Evolutionary conservation across 2,113 vertebrate species (phyloP).

Genomic region (Ceyx melanurus): DNA sequence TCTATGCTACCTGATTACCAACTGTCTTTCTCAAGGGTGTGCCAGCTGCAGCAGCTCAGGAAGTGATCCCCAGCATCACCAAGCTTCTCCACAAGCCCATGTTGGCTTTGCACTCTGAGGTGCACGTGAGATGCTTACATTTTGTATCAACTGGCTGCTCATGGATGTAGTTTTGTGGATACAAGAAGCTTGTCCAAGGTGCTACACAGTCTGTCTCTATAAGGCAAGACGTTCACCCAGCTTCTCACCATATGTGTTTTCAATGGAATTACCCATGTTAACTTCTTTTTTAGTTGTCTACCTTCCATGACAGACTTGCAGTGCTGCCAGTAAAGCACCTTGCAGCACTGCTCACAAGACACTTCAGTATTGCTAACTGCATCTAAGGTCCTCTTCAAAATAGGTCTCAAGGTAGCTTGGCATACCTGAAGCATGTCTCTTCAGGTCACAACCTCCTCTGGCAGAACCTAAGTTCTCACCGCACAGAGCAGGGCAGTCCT

Average conservation of each 20-base stretch:
- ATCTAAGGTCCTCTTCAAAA: neutral
- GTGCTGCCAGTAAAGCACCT: neutral
- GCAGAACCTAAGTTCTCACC: neutral
- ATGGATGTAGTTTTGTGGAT: neutral
- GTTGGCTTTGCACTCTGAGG: neutral
- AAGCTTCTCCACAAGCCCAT: neutral
- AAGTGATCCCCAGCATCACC: neutral
- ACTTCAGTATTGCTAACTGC: too few relatives aligned
- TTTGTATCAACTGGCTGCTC: neutral
- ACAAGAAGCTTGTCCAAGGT: neutral
- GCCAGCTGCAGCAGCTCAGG: neutral
- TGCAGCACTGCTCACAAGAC: neutral
- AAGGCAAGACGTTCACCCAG: neutral
- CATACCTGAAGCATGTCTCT: fast-evolving
- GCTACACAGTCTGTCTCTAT: neutral
- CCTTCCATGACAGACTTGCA: fast-evolving
- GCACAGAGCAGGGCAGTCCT: neutral
- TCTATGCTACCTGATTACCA: neutral
- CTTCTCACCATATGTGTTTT: neutral
- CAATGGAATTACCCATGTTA: neutral
- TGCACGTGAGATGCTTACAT: neutral
- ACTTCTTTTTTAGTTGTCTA: neutral
- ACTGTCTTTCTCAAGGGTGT: neutral
- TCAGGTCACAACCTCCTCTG: neutral
- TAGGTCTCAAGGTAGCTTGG: neutral